phyloP scores from a whole-genome alignment of 1,140 invertebrate species.

The Ridgeia piscesae region DNA sequence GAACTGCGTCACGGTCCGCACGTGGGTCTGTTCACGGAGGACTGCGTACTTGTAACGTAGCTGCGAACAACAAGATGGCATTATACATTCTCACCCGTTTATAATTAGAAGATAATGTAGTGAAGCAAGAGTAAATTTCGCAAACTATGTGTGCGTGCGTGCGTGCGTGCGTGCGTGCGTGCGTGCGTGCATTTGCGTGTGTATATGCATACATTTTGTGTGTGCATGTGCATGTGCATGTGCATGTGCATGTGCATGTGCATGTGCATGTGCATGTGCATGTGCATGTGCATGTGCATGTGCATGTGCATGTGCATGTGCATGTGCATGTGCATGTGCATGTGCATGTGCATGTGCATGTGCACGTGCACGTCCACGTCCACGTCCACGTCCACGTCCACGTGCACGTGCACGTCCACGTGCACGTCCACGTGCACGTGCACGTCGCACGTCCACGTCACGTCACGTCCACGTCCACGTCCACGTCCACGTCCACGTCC shows the following conservation, averaged over 20 bases:
- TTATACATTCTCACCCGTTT: neutral
- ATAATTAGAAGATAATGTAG: neutral
- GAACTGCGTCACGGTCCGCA: constrained; percentile 7
- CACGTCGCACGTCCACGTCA: neutral
- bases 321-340: neutral
- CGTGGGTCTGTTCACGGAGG: neutral
- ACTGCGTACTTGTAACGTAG: constrained; percentile 7
- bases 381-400: no score
- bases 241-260: neutral
- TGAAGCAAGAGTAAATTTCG: no score
- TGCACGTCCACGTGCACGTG: neutral
- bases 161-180: neutral
- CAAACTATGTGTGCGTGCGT: neutral
- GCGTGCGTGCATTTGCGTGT: neutral
- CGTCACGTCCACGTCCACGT: no score
- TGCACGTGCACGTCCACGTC: no score
- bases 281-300: neutral
- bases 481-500: no score
- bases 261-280: neutral
- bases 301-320: neutral
- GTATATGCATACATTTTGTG: neutral
- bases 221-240: neutral
- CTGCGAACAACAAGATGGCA: neutral
- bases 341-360: neutral
- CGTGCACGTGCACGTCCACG: neutral